Evolutionary conservation across 2,113 vertebrate genomes (phyloP).

Genomic region (Seriola rivoliana): DNA sequence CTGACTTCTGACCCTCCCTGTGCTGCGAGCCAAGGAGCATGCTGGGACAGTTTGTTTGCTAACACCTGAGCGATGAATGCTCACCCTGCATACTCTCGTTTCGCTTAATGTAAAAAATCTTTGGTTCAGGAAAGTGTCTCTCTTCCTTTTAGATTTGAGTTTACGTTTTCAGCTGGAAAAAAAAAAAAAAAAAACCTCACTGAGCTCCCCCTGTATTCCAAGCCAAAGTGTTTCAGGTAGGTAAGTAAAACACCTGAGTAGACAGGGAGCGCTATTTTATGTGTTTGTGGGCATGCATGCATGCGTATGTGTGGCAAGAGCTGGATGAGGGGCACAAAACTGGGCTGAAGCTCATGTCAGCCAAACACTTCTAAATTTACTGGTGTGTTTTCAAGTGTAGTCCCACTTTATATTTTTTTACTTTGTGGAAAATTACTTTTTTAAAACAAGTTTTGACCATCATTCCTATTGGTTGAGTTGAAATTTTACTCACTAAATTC

Average conservation of each 20-base stretch:
- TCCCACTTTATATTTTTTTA: neutral
- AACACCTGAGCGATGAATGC: slow-evolving; percentile 68
- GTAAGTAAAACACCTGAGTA: slow-evolving; percentile 63
- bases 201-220: slow-evolving; percentile 47
- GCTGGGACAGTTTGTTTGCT: slow-evolving; percentile 66
- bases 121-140: slow-evolving; percentile 23
- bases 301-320: slow-evolving; percentile 14
- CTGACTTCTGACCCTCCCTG: slow-evolving; percentile 56
- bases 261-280: slow-evolving; percentile 29
- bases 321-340: slow-evolving; percentile 3
- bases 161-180: slow-evolving; percentile 30
- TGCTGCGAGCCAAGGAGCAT: slow-evolving; percentile 50
- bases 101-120: slow-evolving; percentile 8
- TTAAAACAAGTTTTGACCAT: neutral
- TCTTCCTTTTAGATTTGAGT: slow-evolving; percentile 31
- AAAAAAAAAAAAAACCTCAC: slow-evolving; percentile 5
- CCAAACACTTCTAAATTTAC: slow-evolving; percentile 28
- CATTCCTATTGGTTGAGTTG: neutral
- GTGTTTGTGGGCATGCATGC: slow-evolving; percentile 27
- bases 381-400: neutral
- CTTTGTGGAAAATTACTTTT: neutral
- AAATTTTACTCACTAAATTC: neutral
- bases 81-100: slow-evolving; percentile 22
- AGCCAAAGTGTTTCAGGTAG: slow-evolving; percentile 59
- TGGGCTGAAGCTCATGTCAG: slow-evolving; percentile 17